Base-by-base conservation (phyloP, 92 coral and sea anemone genomes). In the Porites lobata region DNA sequence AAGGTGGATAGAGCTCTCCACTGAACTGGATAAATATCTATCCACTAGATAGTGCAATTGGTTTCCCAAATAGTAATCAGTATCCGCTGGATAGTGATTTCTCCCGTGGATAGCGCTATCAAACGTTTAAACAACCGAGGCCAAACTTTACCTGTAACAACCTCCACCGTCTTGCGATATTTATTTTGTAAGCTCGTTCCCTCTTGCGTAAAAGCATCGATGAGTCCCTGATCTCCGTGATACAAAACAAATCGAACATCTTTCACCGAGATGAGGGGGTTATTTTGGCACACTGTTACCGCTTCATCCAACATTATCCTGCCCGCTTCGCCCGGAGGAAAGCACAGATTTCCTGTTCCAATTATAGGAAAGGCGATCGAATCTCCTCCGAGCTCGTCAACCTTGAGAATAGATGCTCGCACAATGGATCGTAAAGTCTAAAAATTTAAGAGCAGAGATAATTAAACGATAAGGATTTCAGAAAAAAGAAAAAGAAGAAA, bases 201-300 rank as follows among this genome's bases (percentile, higher is more conserved):
- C 63, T 94, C 96, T 61, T 89, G 79, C 61, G 88, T 87, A 59
- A 93, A 93, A 32, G 96, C 94, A 22, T 78, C 66, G 32, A 82
- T 84, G 9, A 92, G 68, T 69, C 74, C 88, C 59, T 84, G 83
- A 77, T 96, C 96, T 79, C 87, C 92, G 29, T 62, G 56, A 69
- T 83, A 94, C 53, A 96, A 90, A 20, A 96, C 96, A 79, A 94
- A 96, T 7, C 95, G 94, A 29, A 96, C 81, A n/a, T 94, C 96
- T 43, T 64, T 79, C 26, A 96, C 38, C 12, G 82, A 66, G 18
- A 89, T 56, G 2, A 32, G 43, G 8, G 91, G 86, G 62, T 81
- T 65, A 1, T 73, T 82, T 56, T 82, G 83, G 75, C 76, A 85
- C 47, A 90, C 89, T 56, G 66, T 65, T n/a, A 86, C 59, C 8